A percentile compares a stretch with the other conserved stretches of the same genome.
These are phyloP conservation scores for Clytia hemisphaerica DNA, from an alignment of 30 jellyfish, hydroid and myxozoan species.

Conservation along the genomic window DNA sequence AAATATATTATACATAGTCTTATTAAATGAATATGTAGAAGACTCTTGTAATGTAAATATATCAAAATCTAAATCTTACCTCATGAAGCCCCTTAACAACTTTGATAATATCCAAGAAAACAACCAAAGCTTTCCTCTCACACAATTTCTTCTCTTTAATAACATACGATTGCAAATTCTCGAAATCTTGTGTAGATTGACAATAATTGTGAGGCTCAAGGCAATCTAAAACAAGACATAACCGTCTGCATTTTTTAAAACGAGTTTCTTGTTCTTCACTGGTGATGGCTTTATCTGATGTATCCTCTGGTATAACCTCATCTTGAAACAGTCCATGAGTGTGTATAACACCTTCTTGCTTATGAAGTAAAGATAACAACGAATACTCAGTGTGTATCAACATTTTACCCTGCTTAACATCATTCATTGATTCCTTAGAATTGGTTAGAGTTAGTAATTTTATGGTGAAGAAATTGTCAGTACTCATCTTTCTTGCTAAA, in stretches of 20 bases:
- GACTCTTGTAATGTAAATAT: too few species aligned
- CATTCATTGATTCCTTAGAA: conserved; percentile 56
- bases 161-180: conserved; percentile 84
- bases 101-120: conserved; percentile 64
- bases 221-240: conserved; percentile 90
- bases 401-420: conserved; percentile 90
- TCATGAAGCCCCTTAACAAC: conserved; percentile 76
- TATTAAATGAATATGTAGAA: neutral
- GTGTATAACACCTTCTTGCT: conserved; percentile 86
- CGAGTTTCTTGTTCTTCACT: neutral
- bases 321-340: conserved; percentile 95
- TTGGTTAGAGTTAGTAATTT: conserved; percentile 65
- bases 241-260: conserved; percentile 54
- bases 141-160: conserved; percentile 77
- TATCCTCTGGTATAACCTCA: conserved; percentile 36
- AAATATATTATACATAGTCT: neutral
- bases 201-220: conserved; percentile 80
- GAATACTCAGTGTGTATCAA: conserved; percentile 86
- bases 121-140: conserved; percentile 81
- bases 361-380: conserved; percentile 64
- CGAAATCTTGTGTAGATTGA: conserved; percentile 63
- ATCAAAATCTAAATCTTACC: conserved; percentile 55
- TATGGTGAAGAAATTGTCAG: conserved; percentile 73
- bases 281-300: neutral
- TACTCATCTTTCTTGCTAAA: conserved; percentile 82